Base-by-base conservation (phyloP, 92 coral and sea anemone species). In the Paragorgia papillata region DNA sequence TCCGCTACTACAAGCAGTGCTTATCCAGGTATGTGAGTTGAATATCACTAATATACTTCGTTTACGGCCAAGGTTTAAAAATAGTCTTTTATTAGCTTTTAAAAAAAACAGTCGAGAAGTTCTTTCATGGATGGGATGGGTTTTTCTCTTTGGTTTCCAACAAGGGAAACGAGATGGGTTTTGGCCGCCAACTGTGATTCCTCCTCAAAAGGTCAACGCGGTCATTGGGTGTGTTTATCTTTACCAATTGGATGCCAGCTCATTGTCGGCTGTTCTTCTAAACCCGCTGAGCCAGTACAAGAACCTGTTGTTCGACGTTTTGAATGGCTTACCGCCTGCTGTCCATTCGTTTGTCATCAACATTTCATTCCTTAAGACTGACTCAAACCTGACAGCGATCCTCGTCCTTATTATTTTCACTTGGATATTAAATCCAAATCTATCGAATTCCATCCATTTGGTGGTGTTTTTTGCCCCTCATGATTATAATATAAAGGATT, bases 1-100 rank as follows among this genome's bases (percentile, higher is more conserved):
- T 86, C 99, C 59, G 84, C 91, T 0, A 80, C 88, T 18, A 89
- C 90, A 66, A 87, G 90, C 79, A 84, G 66, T 65, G 62, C 37
- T 51, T 37, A 66, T 62, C 40, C 66, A 59, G 50, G 51, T 30
- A 62, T 60, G 59, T 50, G 43, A 58, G 25, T 22, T 43, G 26
- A 57, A 62, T 66, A 64, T 35, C 32, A 35, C 41, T 48, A n/a
- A n/a, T n/a, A 31, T 54, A 64, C 80, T 15, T 31, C 19, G 19
- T 43, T 64, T 12, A 62, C 44, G 59, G 50, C 46, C 50, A 41
- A 17, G 44, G 59, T 69, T 18, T 14, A 14, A 43, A 81, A 68
- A 48, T 66, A 40, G 49, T 55, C 10, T 35, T 26, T 4, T 37
- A 5, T 12, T 37, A 37, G n/a, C n/a, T n/a, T n/a, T n/a, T n/a